phyloP scores from a whole-genome alignment of 2,113 vertebrate genomes.

The Orycteropus afer region DNA sequence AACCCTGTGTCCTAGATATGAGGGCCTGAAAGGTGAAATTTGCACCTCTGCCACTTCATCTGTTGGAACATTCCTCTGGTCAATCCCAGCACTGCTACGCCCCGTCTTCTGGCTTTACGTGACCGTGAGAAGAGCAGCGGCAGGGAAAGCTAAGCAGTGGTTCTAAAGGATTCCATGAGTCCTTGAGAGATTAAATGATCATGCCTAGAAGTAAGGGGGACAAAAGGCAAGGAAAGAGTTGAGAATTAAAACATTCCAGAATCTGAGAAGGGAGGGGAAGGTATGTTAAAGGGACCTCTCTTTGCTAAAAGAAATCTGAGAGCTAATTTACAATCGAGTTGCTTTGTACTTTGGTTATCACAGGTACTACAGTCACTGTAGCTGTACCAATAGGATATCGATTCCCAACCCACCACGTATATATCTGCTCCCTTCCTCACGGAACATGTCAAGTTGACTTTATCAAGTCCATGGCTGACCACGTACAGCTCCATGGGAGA shows the following conservation, averaged over 20 bases:
- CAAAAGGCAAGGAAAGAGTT: background rate
- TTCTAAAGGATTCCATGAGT: background rate
- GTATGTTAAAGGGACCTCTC: background rate
- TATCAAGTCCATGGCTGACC: background rate
- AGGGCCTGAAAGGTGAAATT: background rate
- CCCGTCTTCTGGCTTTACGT: background rate
- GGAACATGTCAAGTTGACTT: background rate
- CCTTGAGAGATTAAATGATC: background rate
- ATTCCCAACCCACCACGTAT: background rate
- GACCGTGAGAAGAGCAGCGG: background rate
- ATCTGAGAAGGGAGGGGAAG: background rate
- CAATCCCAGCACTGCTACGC: slow-evolving; percentile 56
- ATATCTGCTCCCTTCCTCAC: background rate
- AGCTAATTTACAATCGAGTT: background rate
- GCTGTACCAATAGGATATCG: background rate
- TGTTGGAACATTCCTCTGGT: slow-evolving; percentile 73
- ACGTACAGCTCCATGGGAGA: no score
- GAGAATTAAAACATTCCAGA: background rate
- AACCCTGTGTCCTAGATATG: background rate
- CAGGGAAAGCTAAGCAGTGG: background rate
- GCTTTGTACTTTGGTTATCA: background rate
- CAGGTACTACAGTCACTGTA: background rate
- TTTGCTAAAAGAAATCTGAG: background rate
- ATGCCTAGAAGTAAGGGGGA: accelerated
- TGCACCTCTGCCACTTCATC: slow-evolving; percentile 43